phyloP scores from a whole-genome alignment of 2,888 invertebrate species.

The Nomada fabriciana region DNA sequence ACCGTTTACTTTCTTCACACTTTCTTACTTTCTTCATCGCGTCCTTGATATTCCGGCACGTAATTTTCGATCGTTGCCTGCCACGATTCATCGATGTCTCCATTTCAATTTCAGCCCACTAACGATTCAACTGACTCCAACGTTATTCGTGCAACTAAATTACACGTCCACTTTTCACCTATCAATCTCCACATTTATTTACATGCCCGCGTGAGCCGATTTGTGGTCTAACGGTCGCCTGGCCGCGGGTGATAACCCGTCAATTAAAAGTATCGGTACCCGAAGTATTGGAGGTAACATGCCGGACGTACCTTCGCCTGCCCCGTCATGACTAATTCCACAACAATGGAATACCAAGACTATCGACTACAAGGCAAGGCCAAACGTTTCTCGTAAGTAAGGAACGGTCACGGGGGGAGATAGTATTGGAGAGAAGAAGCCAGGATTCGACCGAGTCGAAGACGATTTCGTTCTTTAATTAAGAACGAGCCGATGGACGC shows the following conservation, averaged over 20 bases:
- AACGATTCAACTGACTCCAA: too few relatives aligned
- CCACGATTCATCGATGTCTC: background rate
- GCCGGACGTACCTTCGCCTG: constrained; percentile 41
- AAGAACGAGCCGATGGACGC: constrained; percentile 44
- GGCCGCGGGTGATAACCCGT: constrained; percentile 32
- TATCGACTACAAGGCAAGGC: constrained; percentile 48
- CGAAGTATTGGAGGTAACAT: constrained; percentile 43
- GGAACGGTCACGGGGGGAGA: constrained; percentile 13
- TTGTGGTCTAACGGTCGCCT: constrained; percentile 15
- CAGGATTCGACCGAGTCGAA: constrained; percentile 24
- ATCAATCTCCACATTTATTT: background rate
- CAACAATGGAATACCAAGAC: constrained; percentile 64
- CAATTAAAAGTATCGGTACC: constrained; percentile 47
- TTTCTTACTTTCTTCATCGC: constrained; percentile 65
- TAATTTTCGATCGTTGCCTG: constrained; percentile 33
- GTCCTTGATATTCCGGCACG: constrained; percentile 41
- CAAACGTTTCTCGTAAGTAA: constrained; percentile 33
- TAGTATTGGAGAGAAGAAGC: constrained; percentile 16
- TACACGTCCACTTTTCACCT: background rate
- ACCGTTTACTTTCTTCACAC: constrained; percentile 63
- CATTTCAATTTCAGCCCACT: background rate
- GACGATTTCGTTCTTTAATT: constrained; percentile 55
- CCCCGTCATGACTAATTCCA: constrained; percentile 64
- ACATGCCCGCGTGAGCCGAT: background rate
- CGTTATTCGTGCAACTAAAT: background rate